These are phyloP conservation scores for Eira barbara DNA, from an alignment of 2,113 vertebrate genomes.

Conservation along the genomic window DNA sequence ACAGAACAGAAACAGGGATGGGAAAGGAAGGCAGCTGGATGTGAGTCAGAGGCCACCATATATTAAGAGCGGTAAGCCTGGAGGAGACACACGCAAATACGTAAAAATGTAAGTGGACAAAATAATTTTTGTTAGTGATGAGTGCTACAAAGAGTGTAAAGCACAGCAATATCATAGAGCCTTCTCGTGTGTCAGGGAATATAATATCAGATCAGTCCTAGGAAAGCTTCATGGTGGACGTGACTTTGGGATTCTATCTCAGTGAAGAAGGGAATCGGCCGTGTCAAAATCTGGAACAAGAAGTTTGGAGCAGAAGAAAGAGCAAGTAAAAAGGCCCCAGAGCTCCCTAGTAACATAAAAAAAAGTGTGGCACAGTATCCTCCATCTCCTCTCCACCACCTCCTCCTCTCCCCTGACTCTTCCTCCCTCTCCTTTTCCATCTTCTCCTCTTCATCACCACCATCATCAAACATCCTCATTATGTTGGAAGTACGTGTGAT, in stretches of 20 bases:
- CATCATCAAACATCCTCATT: background rate
- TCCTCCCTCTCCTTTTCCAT: background rate
- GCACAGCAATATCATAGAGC: background rate
- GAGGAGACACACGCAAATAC: background rate
- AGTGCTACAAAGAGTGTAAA: background rate
- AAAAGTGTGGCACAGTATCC: background rate
- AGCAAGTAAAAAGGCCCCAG: background rate
- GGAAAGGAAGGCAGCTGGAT: background rate
- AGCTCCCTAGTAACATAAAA: background rate
- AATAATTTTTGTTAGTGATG: background rate
- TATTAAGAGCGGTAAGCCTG: background rate
- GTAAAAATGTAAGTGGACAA: background rate
- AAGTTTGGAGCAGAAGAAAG: background rate
- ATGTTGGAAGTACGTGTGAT: background rate
- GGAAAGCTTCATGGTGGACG: background rate
- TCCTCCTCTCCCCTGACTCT: background rate
- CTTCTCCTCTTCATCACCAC: background rate
- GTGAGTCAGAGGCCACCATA: background rate
- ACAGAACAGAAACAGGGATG: background rate
- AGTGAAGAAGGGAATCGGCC: background rate
- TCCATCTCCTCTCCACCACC: background rate
- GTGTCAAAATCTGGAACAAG: background rate
- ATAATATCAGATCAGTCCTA: background rate
- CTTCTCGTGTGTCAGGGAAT: background rate
- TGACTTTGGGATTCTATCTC: background rate